Evolutionary conservation across 1,140 invertebrate genomes (phyloP).

Genomic region (Alviniconcha marisindica): DNA sequence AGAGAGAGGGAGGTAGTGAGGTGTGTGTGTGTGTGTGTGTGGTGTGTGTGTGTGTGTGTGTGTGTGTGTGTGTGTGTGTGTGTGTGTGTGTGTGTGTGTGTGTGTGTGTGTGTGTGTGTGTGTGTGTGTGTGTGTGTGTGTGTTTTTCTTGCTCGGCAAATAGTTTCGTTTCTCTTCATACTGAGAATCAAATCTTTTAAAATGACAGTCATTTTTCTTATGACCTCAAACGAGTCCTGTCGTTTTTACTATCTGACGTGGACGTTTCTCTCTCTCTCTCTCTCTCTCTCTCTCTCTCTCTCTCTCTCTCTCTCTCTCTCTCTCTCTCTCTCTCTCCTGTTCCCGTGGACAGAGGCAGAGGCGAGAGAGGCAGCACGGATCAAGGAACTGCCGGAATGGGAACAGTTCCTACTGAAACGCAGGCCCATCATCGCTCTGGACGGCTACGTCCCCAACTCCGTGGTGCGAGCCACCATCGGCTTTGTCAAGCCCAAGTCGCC

Average conservation of each 20-base stretch:
- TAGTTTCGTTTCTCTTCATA: too few relatives aligned
- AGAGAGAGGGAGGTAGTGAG: too few relatives aligned
- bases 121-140: background rate
- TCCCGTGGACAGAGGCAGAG: background rate
- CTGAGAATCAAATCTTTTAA: too few relatives aligned
- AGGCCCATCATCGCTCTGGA: constrained; percentile 48
- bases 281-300: background rate
- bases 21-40: background rate
- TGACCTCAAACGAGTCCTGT: background rate
- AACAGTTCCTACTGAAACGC: constrained; percentile 36
- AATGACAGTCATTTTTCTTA: too few relatives aligned
- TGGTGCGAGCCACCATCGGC: constrained; percentile 35
- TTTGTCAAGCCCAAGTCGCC: constrained; percentile 29
- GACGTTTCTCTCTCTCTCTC: background rate
- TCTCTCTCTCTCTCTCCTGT: too few relatives aligned
- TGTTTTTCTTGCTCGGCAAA: too few relatives aligned
- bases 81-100: constrained; percentile 5
- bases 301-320: background rate
- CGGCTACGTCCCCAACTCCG: constrained; percentile 51
- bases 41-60: background rate
- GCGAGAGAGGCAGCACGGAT: background rate
- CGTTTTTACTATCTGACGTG: background rate
- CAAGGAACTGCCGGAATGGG: constrained; percentile 38
- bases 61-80: constrained; percentile 1
- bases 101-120: constrained; percentile 1